Base-by-base conservation (phyloP, 2,797 vertebrate genomes). In the Martes flavigula region DNA sequence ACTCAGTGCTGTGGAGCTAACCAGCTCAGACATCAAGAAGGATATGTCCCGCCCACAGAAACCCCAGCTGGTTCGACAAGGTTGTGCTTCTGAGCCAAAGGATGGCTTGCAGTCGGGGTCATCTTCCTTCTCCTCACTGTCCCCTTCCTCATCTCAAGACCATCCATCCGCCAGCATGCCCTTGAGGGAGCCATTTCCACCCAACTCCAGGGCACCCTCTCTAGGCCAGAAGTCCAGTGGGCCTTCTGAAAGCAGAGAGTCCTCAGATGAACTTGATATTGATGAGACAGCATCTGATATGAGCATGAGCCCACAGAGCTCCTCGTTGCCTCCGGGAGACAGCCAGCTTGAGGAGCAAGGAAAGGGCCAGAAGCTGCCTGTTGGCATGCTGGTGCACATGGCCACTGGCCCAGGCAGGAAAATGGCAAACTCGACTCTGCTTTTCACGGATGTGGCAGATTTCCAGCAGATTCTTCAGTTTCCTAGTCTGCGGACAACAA, bases 1-100 rank as follows among this genome's bases (percentile, higher is more conserved):
- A 89, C 99, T 99, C 97, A 99, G 99, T 58, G 99, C 99, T 0
- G 99, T 99, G 94, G 99, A 99, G 98, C 99, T 99, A 83, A 99
- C 99, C 93, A 99, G 99, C 94, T 99, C 99, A 35, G 98, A 99
- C 97, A 98, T 99, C 95, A 99, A 99, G 56, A 99, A 99, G 94
- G 99, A 99, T 91, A 98, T 98, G 32, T 94, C 98, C 85, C 99
- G 99, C 87, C 95, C 98, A 7, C 99, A 99, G 88, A 99, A 99
- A 56, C 99, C 98, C 93, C 99, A 98, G 38, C 96, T 99, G 86
- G 99, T 99, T 89, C 99, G 99, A 90, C 99, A 99, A 77, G 99
- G 99, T 79, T 99, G 98, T 97, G 98, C 99, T 81, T 98, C 98
- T 12, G 99, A 99, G 95, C 99, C 99, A 32, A 99, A 99, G 95